Evolutionary conservation across 2,113 vertebrate species (phyloP), one percentile per base, ranked within the genome.

Genomic region (Oncorhynchus keta): DNA sequence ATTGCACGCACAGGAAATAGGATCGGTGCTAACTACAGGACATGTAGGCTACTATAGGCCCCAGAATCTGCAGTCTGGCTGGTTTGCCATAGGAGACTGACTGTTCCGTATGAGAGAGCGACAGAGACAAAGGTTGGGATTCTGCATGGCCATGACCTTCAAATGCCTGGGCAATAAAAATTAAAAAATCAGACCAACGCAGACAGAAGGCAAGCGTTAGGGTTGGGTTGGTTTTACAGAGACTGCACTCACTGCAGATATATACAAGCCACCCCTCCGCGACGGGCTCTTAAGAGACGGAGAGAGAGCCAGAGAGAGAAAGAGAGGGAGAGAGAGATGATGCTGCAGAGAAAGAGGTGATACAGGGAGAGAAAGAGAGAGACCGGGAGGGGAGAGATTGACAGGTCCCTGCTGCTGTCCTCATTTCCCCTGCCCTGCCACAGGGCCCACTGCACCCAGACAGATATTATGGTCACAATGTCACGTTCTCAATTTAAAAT

Each of bases 331-430:
- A 75, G 48, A 75, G 26, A 68, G 45, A 76, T 48, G 16, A 18
- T 57, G 45, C 30, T 24, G 24, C 26, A 55, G 48, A 51, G 26
- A 51, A 57, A 55, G 70, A 66, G 14, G 35, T 35, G 35, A 35
- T 35, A 35, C 35, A 65, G 26, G 51, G 1, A 75, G 64, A 68
- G 45, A 68, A 13, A 68, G 45, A 32, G 39, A 57, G 45, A 7
- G 16, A 57, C 18, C 35, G 65, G 24, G 49, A 59, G 66, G 24
- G 74, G 28, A 18, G 49, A 39, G 87, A 88, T 88, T 82, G 86
- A 76, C 81, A 83, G 35, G 74, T 85, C 80, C 51, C 68, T 22
- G 51, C 83, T 84, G 51, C 83, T 83, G 86, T 86, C 89, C 89
- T 89, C 51, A 70, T 90, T 87, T 76, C 51, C 20, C 49, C 70